Evolutionary conservation across 1,140 invertebrate genomes (phyloP), one percentile per base, ranked within the genome.

Genomic region (Spodoptera frugiperda): DNA sequence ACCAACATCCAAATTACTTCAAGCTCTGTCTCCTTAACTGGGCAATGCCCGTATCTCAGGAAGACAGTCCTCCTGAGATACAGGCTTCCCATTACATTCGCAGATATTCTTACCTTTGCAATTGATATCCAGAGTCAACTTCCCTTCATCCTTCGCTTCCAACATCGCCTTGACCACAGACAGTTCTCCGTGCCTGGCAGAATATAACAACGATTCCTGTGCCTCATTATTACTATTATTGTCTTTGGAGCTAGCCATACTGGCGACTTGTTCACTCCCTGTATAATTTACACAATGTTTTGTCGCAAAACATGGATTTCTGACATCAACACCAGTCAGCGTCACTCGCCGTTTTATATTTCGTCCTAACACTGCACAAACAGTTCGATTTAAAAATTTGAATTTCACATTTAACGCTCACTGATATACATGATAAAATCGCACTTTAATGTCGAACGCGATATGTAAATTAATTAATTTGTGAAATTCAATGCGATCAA

Each of bases 81-180:
- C n/a, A n/a, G n/a, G n/a, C n/a, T n/a, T n/a, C n/a, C n/a, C n/a
- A n/a, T n/a, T n/a, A n/a, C n/a, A n/a, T n/a, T n/a, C n/a, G n/a
- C n/a, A n/a, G n/a, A n/a, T n/a, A n/a, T n/a, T n/a, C n/a, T 30
- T 89, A 94, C 94, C 94, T 91, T 94, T 95, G 77, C 94, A 94
- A 78, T 93, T 93, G 6, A 95, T 89, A 79, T 94, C 87, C 72
- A 95, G 82, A 33, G 88, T 89, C 15, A 94, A 75, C 74, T 91
- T 92, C 63, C 87, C 88, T 71, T 91, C 87, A 53, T 81, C 85
- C 44, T 84, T 89, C 30, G 90, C 89, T 71, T 92, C 84, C 14
- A 95, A 67, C 53, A 94, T 79, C 14, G 91, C 89, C 78, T 90
- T 94, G 8, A 95, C 93, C 5, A 91, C 86, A 5, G 83, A 79